These are phyloP conservation scores for Parotocinclus haroldoi DNA, from an alignment of 2,797 vertebrate genomes.

Conservation along the genomic window DNA sequence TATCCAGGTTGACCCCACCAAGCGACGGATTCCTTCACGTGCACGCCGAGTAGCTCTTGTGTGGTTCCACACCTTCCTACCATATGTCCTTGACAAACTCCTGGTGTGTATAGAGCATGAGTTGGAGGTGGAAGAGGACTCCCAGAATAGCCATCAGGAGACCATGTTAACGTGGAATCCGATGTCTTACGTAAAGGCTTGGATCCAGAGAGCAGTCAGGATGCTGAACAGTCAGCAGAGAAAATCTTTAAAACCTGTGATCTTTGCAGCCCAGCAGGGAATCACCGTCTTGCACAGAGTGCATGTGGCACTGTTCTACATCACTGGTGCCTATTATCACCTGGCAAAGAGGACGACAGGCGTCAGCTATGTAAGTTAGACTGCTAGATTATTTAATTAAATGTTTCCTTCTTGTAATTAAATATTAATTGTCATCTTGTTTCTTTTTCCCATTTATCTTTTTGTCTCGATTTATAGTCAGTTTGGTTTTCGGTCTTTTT, in stretches of 20 bases:
- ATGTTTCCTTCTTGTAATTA: too few relatives aligned
- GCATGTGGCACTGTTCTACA: constrained; percentile 85
- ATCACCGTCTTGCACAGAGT: constrained; percentile 75
- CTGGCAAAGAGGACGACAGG: constrained; percentile 80
- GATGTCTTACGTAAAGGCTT: constrained; percentile 58
- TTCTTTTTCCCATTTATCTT: too few relatives aligned
- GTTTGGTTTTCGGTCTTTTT: too few relatives aligned
- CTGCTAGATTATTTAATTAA: neutral
- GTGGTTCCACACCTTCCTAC: constrained; percentile 72
- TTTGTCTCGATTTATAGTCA: too few relatives aligned
- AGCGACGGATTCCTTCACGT: constrained; percentile 70
- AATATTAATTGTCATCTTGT: too few relatives aligned
- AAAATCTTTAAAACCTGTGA: constrained; percentile 56
- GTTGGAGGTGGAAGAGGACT: constrained; percentile 63
- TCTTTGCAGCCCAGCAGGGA: constrained; percentile 66
- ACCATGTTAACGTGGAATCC: constrained; percentile 54
- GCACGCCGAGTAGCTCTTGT: constrained; percentile 69
- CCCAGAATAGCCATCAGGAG: neutral
- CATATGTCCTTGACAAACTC: constrained; percentile 83
- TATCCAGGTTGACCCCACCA: constrained; percentile 82
- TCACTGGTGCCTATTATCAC: constrained; percentile 83
- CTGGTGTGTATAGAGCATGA: constrained; percentile 82
- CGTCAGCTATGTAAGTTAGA: constrained; percentile 80
- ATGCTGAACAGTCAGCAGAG: constrained; percentile 73
- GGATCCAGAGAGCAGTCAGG: constrained; percentile 57